Evolutionary conservation across 2,113 vertebrate species (phyloP), one percentile per base, ranked within the genome.

Genomic region (Gallinago paraguaiae): DNA sequence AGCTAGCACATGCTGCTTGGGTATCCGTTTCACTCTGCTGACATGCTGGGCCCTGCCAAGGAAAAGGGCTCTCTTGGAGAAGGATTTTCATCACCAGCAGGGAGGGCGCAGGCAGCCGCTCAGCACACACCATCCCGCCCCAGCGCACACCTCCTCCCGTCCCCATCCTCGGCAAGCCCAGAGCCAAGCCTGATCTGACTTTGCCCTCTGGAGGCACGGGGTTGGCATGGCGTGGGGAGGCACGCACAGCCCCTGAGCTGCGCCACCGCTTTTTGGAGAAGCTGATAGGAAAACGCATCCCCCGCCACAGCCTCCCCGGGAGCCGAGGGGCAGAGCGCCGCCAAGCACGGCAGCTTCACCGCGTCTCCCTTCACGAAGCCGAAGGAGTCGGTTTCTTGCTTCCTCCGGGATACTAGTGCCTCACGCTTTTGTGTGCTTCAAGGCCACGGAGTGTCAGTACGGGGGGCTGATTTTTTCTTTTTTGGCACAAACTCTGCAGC

Each of bases 191-290:
- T 3, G 86, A 97, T 95, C 95, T 96, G 92, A 97, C 83, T 97
- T 97, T 97, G 95, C 96, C 96, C 96, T 97, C 96, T 97, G 95
- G 95, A 97, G 96, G 95, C 94, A 93, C 1, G 3, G 81, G 71
- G 43, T 81, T 91, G 94, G 95, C 95, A 97, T 88, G 93, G 92
- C 94, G 64, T 54, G 31, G 54, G 35, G 18, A 80, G 18, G 45
- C 9, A 61, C 10, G 14, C 13, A 14, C 13, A 78, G 76, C 27
- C 63, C 80, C 22, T 37, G 63, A 74, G 43, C n/a, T 15, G 31
- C 18, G 1, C 11, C 31, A 19, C 39, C 50, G 67, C 54, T 30
- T 65, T 46, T 41, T 28, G 74, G 72, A 75, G 78, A 35, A 71
- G 59, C 56, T 17, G 68, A 27, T 4, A 63, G 56, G 80, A 91